Base-by-base conservation (phyloP, 1,140 invertebrate species). In the Zaprionus nigranus region DNA sequence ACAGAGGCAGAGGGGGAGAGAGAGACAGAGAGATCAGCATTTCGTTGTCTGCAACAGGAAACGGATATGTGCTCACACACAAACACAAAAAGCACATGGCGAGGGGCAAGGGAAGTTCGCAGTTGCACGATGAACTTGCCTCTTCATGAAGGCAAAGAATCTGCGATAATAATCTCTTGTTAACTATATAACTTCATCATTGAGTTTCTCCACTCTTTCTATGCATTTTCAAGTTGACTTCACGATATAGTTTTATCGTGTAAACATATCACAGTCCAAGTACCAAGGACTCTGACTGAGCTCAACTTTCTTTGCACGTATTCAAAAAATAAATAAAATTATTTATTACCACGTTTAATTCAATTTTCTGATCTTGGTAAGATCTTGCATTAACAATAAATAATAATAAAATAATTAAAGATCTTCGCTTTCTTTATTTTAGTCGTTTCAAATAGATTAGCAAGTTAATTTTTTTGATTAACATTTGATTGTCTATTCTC, bases 1-100 rank as follows among this genome's bases (percentile, higher is more conserved):
- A 17, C 2, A 20, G 40, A 46, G n/a, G 17, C 0, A 46, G n/a
- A 36, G 30, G 2, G 40, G 13, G 38, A n/a, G 57, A 26, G 51
- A 67, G n/a, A n/a, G 38, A 13, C 53, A 26, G 51, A 70, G 64
- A 80, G 80, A 81, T 79, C 77, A 87, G 67, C 79, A 49, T 73
- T 81, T 79, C 65, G 65, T 70, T 84, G 74, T 51, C 81, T 70
- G 54, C 67, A 81, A 86, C 69, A 72, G 76, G 79, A 87, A 78
- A 72, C 60, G 82, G 79, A 86, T 62, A 82, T 80, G 62, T 43
- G 59, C 5, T 26, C 65, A 65, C 59, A 75, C 53, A 34, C 60
- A 51, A 17, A 36, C 53, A 49, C 28, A 17, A 20, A 17, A 62
- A 15, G 28, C n/a, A n/a, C n/a, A n/a, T 15, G 17, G 13, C 17